Conservation (phyloP, 1,140 invertebrate genomes). For the Drosophila subpulchrella region DNA sequence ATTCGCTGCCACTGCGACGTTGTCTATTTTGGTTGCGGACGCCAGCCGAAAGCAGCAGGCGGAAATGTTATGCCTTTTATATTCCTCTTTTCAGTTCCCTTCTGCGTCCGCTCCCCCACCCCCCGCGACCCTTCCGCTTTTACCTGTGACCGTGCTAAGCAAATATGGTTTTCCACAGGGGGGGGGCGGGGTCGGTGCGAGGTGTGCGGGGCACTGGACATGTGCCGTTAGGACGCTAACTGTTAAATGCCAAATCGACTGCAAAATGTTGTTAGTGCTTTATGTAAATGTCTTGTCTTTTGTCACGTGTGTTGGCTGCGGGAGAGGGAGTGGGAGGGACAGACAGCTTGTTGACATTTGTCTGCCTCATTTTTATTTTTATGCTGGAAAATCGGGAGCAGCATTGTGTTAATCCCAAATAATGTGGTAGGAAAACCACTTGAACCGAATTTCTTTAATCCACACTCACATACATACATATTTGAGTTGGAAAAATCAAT, state of each 20-base stretch:
- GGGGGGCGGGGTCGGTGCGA: constrained; percentile 3
- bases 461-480: constrained; percentile 17
- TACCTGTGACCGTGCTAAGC: constrained; percentile 61
- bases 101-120: constrained; percentile 25
- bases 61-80: constrained; percentile 73
- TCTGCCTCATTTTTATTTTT: constrained; percentile 52
- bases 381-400: constrained; percentile 40
- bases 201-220: constrained; percentile 21
- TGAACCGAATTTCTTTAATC: constrained; percentile 38
- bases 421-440: constrained; percentile 63
- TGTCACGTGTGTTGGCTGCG: constrained; percentile 32
- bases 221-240: constrained; percentile 59
- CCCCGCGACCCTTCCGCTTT: constrained; percentile 24
- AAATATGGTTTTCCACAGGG: constrained; percentile 52
- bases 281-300: constrained; percentile 38
- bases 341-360: constrained; percentile 47
- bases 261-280: constrained; percentile 52
- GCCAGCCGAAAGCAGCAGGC: constrained; percentile 61
- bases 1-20: constrained; percentile 38
- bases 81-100: constrained; percentile 45
- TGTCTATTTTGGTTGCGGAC: constrained; percentile 76
- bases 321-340: not conserved
- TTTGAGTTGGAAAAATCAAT: constrained; percentile 74
- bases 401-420: constrained; percentile 58
- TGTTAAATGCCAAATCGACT: constrained; percentile 73